Percentiles rank a stretch among this genome's conserved stretches.
These are phyloP conservation scores for Macrotrachela quadricornifera DNA, from an alignment of 1,140 invertebrate species.

Conservation along the genomic window DNA sequence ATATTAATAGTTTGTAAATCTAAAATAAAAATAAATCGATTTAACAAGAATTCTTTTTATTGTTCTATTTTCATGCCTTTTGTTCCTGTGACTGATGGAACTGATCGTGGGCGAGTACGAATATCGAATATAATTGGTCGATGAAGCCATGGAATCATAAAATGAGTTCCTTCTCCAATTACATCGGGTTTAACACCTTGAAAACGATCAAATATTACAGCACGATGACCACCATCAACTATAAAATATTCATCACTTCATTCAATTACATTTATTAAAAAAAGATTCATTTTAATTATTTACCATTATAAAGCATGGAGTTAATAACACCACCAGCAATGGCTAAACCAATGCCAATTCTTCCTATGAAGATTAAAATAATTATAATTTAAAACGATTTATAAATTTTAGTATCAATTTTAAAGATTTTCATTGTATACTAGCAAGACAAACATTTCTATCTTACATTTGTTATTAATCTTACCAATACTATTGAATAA, in stretches of 20 bases:
- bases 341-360: conserved; percentile 71
- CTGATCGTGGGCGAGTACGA: conserved; percentile 75
- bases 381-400: no score
- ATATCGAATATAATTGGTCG: conserved; percentile 92
- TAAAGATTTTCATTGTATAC: no score
- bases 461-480: no score
- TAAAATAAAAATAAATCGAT: conserved; percentile 25
- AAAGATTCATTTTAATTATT: background rate
- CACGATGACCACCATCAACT: conserved; percentile 96
- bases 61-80: no score
- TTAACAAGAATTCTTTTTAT: conserved; percentile 38
- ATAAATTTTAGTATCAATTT: no score
- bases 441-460: no score
- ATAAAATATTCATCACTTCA: conserved; percentile 28
- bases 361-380: conserved; percentile 20
- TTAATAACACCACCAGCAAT: conserved; percentile 78
- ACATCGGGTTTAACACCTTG: conserved; percentile 72
- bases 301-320: conserved; percentile 88
- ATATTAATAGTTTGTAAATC: conserved; percentile 99
- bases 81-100: conserved; percentile 85
- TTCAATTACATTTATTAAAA: background rate
- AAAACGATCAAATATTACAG: conserved; percentile 97
- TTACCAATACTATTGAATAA: no score
- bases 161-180: conserved; percentile 93
- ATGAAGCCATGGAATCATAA: conserved; percentile 95